A percentile compares a stretch with the other conserved stretches of the same genome.
These are phyloP conservation scores for Sminthurides aquaticus DNA, from an alignment of 2,888 invertebrate genomes.

Conservation along the genomic window DNA sequence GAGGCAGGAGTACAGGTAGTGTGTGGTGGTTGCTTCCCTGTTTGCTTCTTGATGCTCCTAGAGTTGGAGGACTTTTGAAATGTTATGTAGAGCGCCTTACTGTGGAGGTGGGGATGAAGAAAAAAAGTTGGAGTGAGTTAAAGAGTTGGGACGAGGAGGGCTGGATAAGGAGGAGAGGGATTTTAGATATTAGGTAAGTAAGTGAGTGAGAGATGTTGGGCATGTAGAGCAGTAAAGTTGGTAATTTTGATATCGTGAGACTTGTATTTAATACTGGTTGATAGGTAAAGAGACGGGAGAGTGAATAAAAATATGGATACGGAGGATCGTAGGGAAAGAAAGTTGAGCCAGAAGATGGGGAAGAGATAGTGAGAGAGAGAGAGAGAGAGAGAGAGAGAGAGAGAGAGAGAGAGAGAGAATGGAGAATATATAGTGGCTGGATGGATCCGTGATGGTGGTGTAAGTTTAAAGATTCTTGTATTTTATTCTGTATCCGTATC, in stretches of 20 bases:
- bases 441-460: neutral
- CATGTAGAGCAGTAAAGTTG: neutral
- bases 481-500: slow-evolving; percentile 7
- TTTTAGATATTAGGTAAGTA: no score
- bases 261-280: neutral
- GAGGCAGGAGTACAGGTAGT: neutral
- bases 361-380: slow-evolving; percentile 3
- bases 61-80: no score
- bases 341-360: slow-evolving; percentile 1
- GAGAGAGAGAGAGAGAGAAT: slow-evolving; percentile 4
- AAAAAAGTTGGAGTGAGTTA: neutral
- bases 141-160: neutral
- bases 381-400: neutral
- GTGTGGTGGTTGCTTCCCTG: neutral
- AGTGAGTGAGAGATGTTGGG: neutral
- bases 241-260: neutral
- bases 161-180: neutral
- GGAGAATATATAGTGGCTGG: neutral
- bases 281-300: neutral
- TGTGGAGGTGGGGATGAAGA: neutral
- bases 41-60: no score
- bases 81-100: neutral
- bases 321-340: no score
- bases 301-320: neutral
- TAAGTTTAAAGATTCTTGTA: neutral